Evolutionary conservation across 2,797 vertebrate species (phyloP).

Genomic region (Emydoidea blandingii): DNA sequence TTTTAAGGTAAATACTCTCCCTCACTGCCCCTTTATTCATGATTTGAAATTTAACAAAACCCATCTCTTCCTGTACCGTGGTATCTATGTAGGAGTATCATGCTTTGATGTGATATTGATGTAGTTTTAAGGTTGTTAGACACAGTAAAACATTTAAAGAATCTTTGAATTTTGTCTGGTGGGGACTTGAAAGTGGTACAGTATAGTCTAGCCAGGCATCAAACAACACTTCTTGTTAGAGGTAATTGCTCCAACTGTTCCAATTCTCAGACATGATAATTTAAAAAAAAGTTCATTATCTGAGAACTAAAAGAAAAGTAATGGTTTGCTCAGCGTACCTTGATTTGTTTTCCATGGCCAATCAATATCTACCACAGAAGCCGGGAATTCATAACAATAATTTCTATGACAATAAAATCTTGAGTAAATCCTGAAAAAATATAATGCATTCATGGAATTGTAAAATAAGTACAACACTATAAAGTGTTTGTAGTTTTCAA

Average conservation of each 20-base stretch:
- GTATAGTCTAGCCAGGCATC: background rate
- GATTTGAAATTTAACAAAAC: background rate
- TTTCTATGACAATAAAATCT: background rate
- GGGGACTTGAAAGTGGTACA: background rate
- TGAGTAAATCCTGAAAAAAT: background rate
- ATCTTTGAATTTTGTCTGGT: background rate
- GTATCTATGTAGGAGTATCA: background rate
- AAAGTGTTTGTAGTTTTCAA: too few relatives aligned
- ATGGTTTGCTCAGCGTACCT: background rate
- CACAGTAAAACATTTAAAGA: background rate
- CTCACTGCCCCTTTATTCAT: background rate
- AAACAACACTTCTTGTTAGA: background rate
- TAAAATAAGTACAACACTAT: background rate
- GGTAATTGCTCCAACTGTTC: background rate
- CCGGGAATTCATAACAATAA: background rate
- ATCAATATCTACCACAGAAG: background rate
- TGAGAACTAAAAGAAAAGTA: background rate
- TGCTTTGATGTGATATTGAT: background rate
- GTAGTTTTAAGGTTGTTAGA: too few relatives aligned
- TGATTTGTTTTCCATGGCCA: background rate
- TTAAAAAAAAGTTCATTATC: background rate
- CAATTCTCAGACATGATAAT: background rate
- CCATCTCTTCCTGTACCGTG: background rate
- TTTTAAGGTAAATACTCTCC: background rate
- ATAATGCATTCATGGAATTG: background rate